These are phyloP conservation scores for Aurelia coerulea DNA, from an alignment of 30 jellyfish, hydroid and myxozoan genomes.

Conservation along the genomic window DNA sequence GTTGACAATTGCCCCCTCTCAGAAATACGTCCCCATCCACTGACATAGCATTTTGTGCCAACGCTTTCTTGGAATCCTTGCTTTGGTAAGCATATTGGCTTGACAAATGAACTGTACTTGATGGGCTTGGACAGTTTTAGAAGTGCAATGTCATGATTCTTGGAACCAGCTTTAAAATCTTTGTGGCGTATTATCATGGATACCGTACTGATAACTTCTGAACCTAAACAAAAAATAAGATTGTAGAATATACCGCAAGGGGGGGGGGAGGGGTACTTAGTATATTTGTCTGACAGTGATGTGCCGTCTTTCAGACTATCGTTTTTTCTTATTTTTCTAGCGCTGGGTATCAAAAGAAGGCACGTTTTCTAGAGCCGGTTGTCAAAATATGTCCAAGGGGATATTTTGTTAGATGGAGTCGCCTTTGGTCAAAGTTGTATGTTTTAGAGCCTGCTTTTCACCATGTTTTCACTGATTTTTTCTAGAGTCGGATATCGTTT, in stretches of 20 bases:
- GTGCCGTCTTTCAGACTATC: too few species aligned
- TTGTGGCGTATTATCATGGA: slow-evolving; percentile 13
- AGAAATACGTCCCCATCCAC: slow-evolving; percentile 36
- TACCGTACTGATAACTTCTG: not conserved
- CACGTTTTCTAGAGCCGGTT: too few species aligned
- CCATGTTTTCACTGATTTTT: too few species aligned
- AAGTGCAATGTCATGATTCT: slow-evolving; percentile 29
- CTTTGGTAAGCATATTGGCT: slow-evolving; percentile 20
- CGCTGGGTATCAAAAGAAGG: too few species aligned
- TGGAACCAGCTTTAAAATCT: not conserved
- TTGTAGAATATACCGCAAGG: not conserved
- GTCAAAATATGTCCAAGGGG: too few species aligned
- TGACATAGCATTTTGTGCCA: slow-evolving; percentile 7
- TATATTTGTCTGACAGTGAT: too few species aligned
- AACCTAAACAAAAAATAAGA: slow-evolving; percentile 13
- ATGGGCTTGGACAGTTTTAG: not conserved
- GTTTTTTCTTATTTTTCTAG: too few species aligned
- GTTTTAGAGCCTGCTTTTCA: too few species aligned
- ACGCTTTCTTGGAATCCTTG: not conserved
- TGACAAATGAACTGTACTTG: slow-evolving; percentile 2
- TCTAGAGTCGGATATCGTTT: too few species aligned
- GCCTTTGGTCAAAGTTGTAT: too few species aligned
- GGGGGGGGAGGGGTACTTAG: too few species aligned
- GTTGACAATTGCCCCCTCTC: not conserved
- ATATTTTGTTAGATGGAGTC: too few species aligned